A percentile compares a stretch with the other conserved stretches of the same genome.
Conservation (phyloP, 2,113 vertebrate genomes). For the Egretta garzetta region DNA sequence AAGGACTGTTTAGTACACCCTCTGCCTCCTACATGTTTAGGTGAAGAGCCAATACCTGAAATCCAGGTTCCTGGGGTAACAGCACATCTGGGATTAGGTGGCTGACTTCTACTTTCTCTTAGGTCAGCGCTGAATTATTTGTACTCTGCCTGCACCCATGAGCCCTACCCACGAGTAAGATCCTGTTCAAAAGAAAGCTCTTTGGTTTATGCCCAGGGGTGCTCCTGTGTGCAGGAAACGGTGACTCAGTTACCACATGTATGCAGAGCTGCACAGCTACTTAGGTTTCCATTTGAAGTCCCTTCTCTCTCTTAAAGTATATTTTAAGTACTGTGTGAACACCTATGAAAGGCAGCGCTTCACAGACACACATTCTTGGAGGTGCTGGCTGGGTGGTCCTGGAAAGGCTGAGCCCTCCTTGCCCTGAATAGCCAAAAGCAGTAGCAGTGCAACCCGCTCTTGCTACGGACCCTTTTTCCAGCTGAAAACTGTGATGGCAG, state of each 20-base stretch:
- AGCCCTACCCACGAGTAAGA: background rate
- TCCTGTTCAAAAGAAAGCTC: background rate
- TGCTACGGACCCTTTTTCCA: background rate
- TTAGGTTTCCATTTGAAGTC: background rate
- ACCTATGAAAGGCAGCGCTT: background rate
- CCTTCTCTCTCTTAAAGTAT: background rate
- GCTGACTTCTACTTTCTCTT: background rate
- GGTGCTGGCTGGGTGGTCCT: background rate
- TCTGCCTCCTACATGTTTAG: background rate
- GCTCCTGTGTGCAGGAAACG: background rate
- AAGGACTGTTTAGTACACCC: background rate
- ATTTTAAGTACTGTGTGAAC: background rate
- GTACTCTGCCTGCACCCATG: background rate
- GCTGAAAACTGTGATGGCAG: fast-evolving
- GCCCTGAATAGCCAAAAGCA: fast-evolving
- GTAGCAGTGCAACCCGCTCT: no score
- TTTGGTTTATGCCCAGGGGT: background rate
- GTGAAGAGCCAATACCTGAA: background rate
- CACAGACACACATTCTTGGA: fast-evolving
- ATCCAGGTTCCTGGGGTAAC: background rate
- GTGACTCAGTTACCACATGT: background rate
- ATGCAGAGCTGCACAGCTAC: background rate
- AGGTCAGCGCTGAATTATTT: background rate
- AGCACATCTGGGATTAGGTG: background rate
- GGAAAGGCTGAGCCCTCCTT: background rate